These are phyloP conservation scores for Drosophila eugracilis DNA, from an alignment of 1,140 invertebrate species.

Conservation along the genomic window DNA sequence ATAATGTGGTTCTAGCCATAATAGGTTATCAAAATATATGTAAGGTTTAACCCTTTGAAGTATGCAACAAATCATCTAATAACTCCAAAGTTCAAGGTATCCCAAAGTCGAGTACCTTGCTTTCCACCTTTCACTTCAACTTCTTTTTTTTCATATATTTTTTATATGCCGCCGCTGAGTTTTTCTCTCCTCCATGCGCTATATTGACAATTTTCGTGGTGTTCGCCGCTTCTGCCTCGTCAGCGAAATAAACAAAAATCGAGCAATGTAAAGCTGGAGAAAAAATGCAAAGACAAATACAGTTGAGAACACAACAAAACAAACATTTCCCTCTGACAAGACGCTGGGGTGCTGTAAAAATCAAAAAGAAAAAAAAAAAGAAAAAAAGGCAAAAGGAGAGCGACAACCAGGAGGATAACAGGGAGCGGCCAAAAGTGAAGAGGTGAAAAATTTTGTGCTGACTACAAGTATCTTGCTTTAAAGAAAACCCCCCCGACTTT, in stretches of 20 bases:
- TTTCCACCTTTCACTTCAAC: too few relatives aligned
- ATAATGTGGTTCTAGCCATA: too few relatives aligned
- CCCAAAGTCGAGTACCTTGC: not conserved
- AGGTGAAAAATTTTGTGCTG: constrained; percentile 81
- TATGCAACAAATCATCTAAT: not conserved
- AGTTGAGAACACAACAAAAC: constrained; percentile 75
- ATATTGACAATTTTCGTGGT: constrained; percentile 79
- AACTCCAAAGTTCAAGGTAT: not conserved
- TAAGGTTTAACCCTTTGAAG: too few relatives aligned
- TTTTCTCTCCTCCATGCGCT: constrained; percentile 20
- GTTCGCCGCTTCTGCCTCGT: constrained; percentile 71
- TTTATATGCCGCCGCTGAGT: constrained; percentile 32
- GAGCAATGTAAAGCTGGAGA: constrained; percentile 52
- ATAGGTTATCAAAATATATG: too few relatives aligned
- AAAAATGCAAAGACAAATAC: constrained; percentile 73
- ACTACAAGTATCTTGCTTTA: constrained; percentile 74
- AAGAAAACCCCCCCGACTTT: constrained; percentile 56
- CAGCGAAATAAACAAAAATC: constrained; percentile 84
- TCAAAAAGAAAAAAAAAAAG: constrained; percentile 30
- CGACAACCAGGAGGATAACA: constrained; percentile 46
- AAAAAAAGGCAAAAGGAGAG: constrained; percentile 28
- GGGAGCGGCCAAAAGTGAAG: constrained; percentile 52
- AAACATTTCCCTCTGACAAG: constrained; percentile 77
- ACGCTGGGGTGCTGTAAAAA: constrained; percentile 84
- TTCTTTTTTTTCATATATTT: not conserved